Base-by-base conservation (phyloP, 2,888 invertebrate species). In the Rhyacophila evoluta region DNA sequence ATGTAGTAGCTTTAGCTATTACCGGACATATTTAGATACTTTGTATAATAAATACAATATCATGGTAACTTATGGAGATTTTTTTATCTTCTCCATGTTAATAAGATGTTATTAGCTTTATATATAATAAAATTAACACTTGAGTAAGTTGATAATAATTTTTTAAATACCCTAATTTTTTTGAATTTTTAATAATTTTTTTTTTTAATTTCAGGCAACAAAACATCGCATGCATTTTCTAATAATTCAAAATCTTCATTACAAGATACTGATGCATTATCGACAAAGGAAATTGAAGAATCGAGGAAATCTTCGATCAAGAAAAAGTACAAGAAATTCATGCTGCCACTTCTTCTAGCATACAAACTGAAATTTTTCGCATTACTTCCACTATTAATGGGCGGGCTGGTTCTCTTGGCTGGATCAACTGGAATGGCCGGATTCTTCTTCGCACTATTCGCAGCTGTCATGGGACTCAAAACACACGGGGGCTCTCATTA, bases 361-460 rank as follows among this genome's bases (percentile, higher is more conserved):
- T 96, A 96, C 86, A 96, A 96, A 86, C 87, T 96, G 85, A 96
- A 96, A 86, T 95, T 94, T 86, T 92, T 95, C 83, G 92, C 94
- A 0, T 85, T 96, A 75, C 91, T 96, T 39, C 96, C 96, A 0
- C 90, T 95, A 0, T 86, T 96, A 85, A 90, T 95, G 82, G 94
- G 94, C 74, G 92, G 92, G 4, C 86, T 95, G 25, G 88, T 95
- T 0, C 87, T 96, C 6, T 86, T 96, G 72, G 92, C 94, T 2
- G 95, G 94, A 80, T 93, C 95, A 0, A 95, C 95, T 0, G 94
- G 95, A 15, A 86, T 96, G 79, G 96, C 95, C 19, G 96, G 96
- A 82, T 96, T 96, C 88, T 96, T 96, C 90, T 96, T 96, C 85
- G 95, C 96, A 0, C 87, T 96, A 11, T 96, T 96, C 84, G 94